Conservation (phyloP, 2,888 invertebrate species). For the Trisateles emortualis region DNA sequence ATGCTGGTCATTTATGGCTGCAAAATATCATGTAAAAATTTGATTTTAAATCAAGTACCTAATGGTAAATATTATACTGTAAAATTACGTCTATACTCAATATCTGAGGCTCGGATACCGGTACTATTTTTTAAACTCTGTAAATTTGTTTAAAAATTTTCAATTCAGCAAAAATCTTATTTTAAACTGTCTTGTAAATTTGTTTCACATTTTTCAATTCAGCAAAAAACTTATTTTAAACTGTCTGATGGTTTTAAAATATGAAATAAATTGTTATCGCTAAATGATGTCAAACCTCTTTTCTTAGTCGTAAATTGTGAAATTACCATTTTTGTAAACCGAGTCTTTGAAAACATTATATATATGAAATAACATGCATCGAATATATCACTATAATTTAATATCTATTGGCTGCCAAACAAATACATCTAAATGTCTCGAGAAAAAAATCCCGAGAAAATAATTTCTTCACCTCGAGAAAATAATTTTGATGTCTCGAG, state of each 20-base stretch:
- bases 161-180: too few relatives aligned
- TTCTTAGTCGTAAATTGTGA: too few relatives aligned
- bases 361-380: neutral
- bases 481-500: neutral
- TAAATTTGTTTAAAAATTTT: too few relatives aligned
- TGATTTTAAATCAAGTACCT: neutral
- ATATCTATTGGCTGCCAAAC: too few relatives aligned
- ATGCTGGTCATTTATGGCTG: slow-evolving; percentile 1
- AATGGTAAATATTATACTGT: neutral
- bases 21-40: neutral
- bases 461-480: neutral
- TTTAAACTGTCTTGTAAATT: too few relatives aligned
- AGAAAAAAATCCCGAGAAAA: neutral
- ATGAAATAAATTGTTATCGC: too few relatives aligned
- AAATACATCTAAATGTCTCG: neutral
- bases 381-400: neutral
- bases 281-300: too few relatives aligned
- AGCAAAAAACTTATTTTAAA: too few relatives aligned
- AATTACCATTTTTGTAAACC: too few relatives aligned
- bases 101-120: neutral
- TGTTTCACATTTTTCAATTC: too few relatives aligned
- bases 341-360: neutral
- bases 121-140: neutral
- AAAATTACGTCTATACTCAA: neutral
- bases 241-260: too few relatives aligned